Evolutionary conservation across 2,888 invertebrate genomes (phyloP).

Genomic region (Serrognathus titanus): DNA sequence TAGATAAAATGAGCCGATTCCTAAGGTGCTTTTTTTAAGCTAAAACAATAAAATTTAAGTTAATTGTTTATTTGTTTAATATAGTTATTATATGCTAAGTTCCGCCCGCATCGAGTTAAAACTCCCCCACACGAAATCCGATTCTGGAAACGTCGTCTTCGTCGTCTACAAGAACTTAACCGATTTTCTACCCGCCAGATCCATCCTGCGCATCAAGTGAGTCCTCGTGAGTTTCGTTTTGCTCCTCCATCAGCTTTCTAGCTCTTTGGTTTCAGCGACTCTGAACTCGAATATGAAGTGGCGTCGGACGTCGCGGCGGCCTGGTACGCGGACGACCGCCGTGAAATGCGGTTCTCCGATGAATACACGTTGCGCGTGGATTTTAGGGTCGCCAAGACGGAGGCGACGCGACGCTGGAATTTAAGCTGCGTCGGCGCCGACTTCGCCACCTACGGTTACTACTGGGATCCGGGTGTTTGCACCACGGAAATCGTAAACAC

Average conservation of each 20-base stretch:
- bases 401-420: conserved; percentile 50
- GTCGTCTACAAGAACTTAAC: conserved; percentile 62
- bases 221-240: conserved; percentile 31
- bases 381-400: conserved; percentile 34
- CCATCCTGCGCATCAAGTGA: conserved; percentile 60
- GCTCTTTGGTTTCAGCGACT: conserved; percentile 48
- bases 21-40: conserved; percentile 2
- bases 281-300: conserved; percentile 62
- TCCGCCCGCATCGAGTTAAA: no score
- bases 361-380: conserved; percentile 46
- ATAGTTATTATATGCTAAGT: no score
- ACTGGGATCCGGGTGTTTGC: conserved; percentile 62
- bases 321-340: conserved; percentile 29
- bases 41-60: no score
- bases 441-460: conserved; percentile 51
- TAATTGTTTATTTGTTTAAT: no score
- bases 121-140: conserved; percentile 1
- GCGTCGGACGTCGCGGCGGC: conserved; percentile 56
- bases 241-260: not conserved
- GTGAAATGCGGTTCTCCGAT: conserved; percentile 47
- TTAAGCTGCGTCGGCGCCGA: conserved; percentile 50
- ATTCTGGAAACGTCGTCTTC: conserved; percentile 34
- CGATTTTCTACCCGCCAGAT: conserved; percentile 58
- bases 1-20: conserved; percentile 15
- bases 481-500: conserved; percentile 50